These are phyloP conservation scores for Babylonia areolata DNA, from an alignment of 1,140 invertebrate species.

Conservation along the genomic window DNA sequence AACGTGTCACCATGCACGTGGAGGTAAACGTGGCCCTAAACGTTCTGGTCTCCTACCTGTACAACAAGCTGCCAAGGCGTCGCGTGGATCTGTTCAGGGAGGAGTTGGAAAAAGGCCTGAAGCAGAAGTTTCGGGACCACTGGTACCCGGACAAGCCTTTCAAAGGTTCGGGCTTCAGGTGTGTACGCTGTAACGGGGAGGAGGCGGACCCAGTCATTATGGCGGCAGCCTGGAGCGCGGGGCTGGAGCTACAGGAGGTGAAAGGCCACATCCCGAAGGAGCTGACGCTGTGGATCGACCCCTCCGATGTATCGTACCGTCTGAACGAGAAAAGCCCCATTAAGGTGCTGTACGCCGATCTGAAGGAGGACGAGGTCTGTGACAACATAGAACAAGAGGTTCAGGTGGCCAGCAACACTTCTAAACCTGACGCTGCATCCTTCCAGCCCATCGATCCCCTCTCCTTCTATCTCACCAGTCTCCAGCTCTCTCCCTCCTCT, in stretches of 20 bases:
- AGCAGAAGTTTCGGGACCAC: constrained; percentile 96
- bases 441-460: constrained; percentile 92
- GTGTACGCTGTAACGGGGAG: constrained; percentile 91
- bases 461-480: constrained; percentile 74
- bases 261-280: constrained; percentile 94
- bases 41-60: constrained; percentile 98
- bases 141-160: constrained; percentile 98
- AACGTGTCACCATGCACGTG: no score
- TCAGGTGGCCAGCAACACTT: constrained; percentile 83
- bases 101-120: constrained; percentile 95
- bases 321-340: constrained; percentile 96
- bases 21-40: constrained; percentile 98
- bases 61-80: constrained; percentile 97
- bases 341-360: constrained; percentile 88
- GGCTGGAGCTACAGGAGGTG: constrained; percentile 93
- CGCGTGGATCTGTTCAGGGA: constrained; percentile 98
- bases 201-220: constrained; percentile 95
- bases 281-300: constrained; percentile 97
- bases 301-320: constrained; percentile 96
- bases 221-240: constrained; percentile 90
- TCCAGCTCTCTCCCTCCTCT: constrained; percentile 70
- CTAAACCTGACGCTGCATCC: constrained; percentile 96
- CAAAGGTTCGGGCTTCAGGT: constrained; percentile 96
- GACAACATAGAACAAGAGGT: constrained; percentile 84
- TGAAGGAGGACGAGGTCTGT: constrained; percentile 75